Conservation (phyloP, 1,140 invertebrate genomes). For the Lepidurus couesii region DNA sequence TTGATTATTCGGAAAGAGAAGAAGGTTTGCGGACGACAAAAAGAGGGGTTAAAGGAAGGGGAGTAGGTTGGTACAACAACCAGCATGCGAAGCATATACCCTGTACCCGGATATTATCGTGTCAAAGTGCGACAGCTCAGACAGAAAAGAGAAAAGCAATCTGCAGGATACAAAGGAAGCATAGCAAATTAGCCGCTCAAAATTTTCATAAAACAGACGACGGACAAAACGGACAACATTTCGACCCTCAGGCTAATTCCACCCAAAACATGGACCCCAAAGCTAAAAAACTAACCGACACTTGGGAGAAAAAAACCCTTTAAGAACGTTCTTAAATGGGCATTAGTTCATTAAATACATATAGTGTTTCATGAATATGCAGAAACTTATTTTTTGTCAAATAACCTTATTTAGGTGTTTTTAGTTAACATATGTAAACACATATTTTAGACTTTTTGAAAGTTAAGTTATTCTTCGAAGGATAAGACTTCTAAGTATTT, state of each 20-base stretch:
- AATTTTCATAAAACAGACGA: slow-evolving; percentile 19
- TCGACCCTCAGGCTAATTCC: neutral
- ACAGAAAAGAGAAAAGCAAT: slow-evolving; percentile 19
- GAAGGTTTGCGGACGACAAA: neutral
- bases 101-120: slow-evolving; percentile 14
- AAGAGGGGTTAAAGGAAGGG: neutral
- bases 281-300: slow-evolving; percentile 35
- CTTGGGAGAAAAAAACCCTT: slow-evolving; percentile 30
- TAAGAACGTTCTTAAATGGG: neutral
- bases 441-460: too few species aligned
- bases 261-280: slow-evolving; percentile 27
- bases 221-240: slow-evolving; percentile 17
- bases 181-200: slow-evolving; percentile 22
- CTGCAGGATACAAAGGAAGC: slow-evolving; percentile 17
- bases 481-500: too few species aligned
- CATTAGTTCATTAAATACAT: too few species aligned
- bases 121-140: slow-evolving; percentile 20
- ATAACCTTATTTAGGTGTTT: too few species aligned
- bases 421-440: too few species aligned
- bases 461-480: too few species aligned
- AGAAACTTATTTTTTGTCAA: too few species aligned
- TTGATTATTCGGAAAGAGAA: neutral
- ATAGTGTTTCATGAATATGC: too few species aligned
- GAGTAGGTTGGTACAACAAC: neutral
- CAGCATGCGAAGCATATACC: slow-evolving; percentile 8